Percentiles rank a stretch among this genome's conserved stretches.
Evolutionary conservation across 1,140 invertebrate species (phyloP).

Genomic region (Eurosta solidaginis): DNA sequence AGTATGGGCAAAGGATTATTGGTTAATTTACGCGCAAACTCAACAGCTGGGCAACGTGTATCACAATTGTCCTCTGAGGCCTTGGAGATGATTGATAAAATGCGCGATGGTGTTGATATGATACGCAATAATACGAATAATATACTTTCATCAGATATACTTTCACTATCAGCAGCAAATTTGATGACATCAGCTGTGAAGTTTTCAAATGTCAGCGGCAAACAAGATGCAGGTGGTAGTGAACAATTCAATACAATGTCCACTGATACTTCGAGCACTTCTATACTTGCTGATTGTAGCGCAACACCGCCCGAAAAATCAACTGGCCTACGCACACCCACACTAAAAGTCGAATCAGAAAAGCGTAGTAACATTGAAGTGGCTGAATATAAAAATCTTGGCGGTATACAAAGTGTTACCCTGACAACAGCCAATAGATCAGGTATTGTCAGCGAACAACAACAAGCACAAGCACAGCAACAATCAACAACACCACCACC

Average conservation of each 20-base stretch:
- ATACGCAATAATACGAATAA: conserved; percentile 79
- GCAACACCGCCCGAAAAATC: neutral
- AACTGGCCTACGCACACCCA: neutral
- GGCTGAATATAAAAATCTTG: neutral
- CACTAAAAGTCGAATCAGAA: neutral
- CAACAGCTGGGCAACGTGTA: conserved; percentile 37
- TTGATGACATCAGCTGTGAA: conserved; percentile 35
- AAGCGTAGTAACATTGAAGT: neutral
- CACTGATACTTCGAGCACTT: neutral
- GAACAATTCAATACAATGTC: neutral
- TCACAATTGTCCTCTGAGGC: conserved; percentile 61
- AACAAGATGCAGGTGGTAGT: neutral
- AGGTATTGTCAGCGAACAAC: neutral
- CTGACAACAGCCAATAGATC: neutral
- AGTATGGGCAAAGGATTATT: conserved; percentile 52
- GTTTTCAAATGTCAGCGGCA: conserved; percentile 29
- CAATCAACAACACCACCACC: neutral
- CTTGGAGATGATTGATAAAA: conserved; percentile 68
- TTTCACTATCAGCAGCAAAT: conserved; percentile 41
- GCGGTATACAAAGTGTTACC: neutral
- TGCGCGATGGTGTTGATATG: conserved; percentile 70
- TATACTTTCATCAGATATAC: conserved; percentile 69
- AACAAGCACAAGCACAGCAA: neutral
- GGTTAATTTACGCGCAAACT: conserved; percentile 43
- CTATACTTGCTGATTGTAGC: neutral